Evolutionary conservation across 2,888 invertebrate species (phyloP).

Genomic region (Agrilus mali): DNA sequence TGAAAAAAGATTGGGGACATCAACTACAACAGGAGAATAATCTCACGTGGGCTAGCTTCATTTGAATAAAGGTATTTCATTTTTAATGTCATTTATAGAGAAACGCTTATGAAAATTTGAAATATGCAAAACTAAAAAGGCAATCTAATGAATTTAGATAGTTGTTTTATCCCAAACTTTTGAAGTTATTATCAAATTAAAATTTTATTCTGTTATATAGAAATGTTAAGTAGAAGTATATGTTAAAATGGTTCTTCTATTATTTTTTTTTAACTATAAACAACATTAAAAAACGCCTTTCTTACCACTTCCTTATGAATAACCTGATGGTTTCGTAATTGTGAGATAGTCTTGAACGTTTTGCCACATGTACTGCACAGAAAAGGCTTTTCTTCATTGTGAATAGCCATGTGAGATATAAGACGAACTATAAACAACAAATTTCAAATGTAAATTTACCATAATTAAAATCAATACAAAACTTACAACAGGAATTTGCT

Average conservation of each 20-base stretch:
- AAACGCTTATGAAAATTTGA: too few species aligned
- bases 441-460: constrained; percentile 1
- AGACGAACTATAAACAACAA: constrained; percentile 21
- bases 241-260: too few species aligned
- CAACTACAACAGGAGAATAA: too few species aligned
- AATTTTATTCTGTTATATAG: too few species aligned
- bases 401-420: constrained; percentile 50
- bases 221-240: too few species aligned
- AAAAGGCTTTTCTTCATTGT: constrained; percentile 39
- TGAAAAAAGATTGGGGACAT: not conserved
- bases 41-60: too few species aligned
- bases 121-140: too few species aligned
- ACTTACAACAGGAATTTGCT: constrained; percentile 36
- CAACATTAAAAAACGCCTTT: constrained; percentile 9
- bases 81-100: not conserved
- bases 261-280: too few species aligned
- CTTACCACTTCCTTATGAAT: constrained; percentile 35
- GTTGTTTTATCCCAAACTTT: too few species aligned
- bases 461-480: not conserved
- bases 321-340: constrained; percentile 47
- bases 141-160: too few species aligned
- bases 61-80: too few species aligned
- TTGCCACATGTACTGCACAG: constrained; percentile 44
- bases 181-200: too few species aligned
- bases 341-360: constrained; percentile 47